Conservation (phyloP, 1,140 invertebrate species). For the Cataglyphis hispanica region DNA sequence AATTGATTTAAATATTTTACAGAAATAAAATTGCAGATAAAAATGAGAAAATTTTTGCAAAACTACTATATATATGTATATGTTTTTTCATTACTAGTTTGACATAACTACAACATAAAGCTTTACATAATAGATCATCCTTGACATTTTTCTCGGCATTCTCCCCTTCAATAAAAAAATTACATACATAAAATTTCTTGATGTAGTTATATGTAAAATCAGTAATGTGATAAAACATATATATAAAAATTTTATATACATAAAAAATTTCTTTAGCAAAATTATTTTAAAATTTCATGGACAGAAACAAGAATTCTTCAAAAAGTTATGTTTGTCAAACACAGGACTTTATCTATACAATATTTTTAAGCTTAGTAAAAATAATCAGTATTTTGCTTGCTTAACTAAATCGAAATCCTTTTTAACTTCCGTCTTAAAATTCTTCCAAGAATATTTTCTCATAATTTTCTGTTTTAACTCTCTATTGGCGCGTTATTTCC, state of each 20-base stretch:
- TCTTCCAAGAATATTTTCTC: neutral
- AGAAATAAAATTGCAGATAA: neutral
- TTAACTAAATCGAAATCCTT: neutral
- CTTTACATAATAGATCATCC: neutral
- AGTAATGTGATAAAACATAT: too few species aligned
- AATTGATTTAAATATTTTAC: slow-evolving; percentile 4
- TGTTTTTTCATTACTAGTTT: neutral
- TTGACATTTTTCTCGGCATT: neutral
- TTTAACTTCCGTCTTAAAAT: neutral
- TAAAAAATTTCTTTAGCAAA: neutral
- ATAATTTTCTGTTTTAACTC: neutral
- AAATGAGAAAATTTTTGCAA: neutral
- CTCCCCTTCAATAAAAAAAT: neutral
- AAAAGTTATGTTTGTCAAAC: neutral
- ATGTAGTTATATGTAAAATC: too few species aligned
- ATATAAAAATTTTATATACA: too few species aligned
- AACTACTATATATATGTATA: neutral
- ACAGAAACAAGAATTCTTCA: neutral
- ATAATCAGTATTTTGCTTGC: neutral
- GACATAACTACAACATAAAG: neutral
- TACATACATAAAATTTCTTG: too few species aligned
- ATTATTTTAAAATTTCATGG: neutral
- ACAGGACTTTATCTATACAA: neutral
- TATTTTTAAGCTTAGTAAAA: neutral
- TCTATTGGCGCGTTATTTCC: neutral